These are phyloP conservation scores for Anastatus disparis DNA, from an alignment of 1,140 invertebrate genomes.

Conservation along the genomic window DNA sequence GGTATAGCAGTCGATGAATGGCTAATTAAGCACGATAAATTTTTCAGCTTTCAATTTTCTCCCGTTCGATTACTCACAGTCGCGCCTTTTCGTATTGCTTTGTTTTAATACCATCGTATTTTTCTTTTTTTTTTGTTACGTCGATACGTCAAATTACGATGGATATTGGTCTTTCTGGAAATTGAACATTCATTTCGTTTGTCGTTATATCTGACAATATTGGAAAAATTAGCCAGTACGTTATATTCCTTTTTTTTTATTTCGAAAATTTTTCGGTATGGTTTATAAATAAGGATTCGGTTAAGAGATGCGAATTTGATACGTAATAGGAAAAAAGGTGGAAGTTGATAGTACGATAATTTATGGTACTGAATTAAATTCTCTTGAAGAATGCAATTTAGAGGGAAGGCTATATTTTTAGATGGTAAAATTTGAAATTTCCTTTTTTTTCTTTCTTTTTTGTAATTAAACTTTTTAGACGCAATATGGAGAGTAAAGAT, in stretches of 20 bases:
- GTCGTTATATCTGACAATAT: background rate
- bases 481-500: background rate
- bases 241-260: background rate
- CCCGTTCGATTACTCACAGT: conserved; percentile 12
- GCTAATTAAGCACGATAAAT: conserved; percentile 23
- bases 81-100: background rate
- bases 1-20: conserved; percentile 6
- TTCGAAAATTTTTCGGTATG: background rate
- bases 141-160: conserved; percentile 8
- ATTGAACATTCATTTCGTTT: conserved; percentile 19
- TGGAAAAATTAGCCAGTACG: background rate
- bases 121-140: background rate
- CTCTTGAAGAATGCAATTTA: conserved; percentile 31
- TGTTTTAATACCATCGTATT: background rate
- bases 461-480: too few relatives aligned
- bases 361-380: conserved; percentile 21
- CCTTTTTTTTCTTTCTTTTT: conserved; percentile 3
- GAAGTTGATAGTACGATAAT: conserved; percentile 11
- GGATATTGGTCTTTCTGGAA: background rate
- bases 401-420: conserved; percentile 16
- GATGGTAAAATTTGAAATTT: conserved; percentile 17
- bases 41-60: conserved; percentile 31
- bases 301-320: background rate
- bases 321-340: too few relatives aligned
- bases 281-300: conserved; percentile 13